Conservation (phyloP, 2,888 invertebrate genomes). For the Julus scandinavius region DNA sequence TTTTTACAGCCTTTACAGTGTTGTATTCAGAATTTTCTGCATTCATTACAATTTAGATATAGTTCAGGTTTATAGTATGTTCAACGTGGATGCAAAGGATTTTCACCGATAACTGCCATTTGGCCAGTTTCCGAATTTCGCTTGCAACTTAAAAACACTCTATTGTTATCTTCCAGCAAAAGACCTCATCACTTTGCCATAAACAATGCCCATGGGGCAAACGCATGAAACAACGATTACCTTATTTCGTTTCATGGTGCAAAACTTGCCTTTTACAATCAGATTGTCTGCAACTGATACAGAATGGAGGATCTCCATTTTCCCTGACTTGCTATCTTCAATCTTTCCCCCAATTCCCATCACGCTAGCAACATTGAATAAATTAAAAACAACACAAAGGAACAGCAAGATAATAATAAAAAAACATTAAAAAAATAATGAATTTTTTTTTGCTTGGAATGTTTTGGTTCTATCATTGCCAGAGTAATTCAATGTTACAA, state of each 20-base stretch:
- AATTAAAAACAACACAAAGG: not conserved
- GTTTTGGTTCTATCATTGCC: not conserved
- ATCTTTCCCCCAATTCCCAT: not conserved
- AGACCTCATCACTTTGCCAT: not conserved
- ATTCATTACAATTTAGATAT: not conserved
- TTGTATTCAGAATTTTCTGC: not conserved
- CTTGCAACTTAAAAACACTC: not conserved
- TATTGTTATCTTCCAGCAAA: not conserved
- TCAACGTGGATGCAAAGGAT: not conserved
- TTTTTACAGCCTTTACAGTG: not conserved
- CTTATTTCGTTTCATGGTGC: not conserved
- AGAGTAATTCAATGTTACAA: no score
- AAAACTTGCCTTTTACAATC: slow-evolving; percentile 9
- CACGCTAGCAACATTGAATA: not conserved
- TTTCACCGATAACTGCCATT: not conserved
- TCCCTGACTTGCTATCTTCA: not conserved
- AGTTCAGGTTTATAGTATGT: no score
- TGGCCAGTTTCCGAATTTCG: not conserved
- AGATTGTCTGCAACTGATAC: slow-evolving; percentile 13
- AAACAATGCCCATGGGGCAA: slow-evolving; percentile 31
- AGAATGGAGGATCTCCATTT: not conserved
- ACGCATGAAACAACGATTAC: not conserved
- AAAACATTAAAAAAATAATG: not conserved
- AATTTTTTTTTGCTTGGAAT: not conserved
- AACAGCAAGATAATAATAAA: not conserved